A percentile compares a stretch with the other conserved stretches of the same genome.
phyloP scores from a whole-genome alignment of 2,113 vertebrate genomes.

The Tiliqua scincoides region DNA sequence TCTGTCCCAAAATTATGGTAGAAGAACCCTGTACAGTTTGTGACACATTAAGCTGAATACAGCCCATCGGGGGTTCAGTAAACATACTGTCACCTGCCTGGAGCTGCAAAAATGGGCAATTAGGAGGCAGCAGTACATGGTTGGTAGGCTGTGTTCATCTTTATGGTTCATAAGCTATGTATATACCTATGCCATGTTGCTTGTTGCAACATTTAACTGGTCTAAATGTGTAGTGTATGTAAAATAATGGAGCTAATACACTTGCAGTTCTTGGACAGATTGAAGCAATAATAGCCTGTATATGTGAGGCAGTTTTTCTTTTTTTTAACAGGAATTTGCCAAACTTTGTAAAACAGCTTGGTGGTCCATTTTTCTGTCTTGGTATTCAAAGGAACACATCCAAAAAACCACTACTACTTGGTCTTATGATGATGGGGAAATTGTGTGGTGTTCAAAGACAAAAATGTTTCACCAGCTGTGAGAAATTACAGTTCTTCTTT shows the following conservation, averaged over 20 bases:
- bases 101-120: background rate
- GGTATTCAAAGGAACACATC: no score
- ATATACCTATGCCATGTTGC: background rate
- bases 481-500: slow-evolving; percentile 30
- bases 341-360: background rate
- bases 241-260: no score
- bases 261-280: background rate
- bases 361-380: background rate
- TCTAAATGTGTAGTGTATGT: background rate
- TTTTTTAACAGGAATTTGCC: background rate
- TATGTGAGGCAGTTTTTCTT: background rate
- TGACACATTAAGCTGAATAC: background rate
- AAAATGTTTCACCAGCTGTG: background rate
- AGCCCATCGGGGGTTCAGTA: background rate
- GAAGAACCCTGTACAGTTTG: background rate
- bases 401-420: background rate
- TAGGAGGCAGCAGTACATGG: background rate
- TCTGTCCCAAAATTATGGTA: background rate
- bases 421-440: background rate
- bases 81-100: background rate
- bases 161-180: background rate
- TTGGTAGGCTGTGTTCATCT: background rate
- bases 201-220: background rate
- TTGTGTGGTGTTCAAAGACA: background rate
- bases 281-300: background rate